phyloP scores from a whole-genome alignment of 2,888 invertebrate genomes.

The Erebia ligea region DNA sequence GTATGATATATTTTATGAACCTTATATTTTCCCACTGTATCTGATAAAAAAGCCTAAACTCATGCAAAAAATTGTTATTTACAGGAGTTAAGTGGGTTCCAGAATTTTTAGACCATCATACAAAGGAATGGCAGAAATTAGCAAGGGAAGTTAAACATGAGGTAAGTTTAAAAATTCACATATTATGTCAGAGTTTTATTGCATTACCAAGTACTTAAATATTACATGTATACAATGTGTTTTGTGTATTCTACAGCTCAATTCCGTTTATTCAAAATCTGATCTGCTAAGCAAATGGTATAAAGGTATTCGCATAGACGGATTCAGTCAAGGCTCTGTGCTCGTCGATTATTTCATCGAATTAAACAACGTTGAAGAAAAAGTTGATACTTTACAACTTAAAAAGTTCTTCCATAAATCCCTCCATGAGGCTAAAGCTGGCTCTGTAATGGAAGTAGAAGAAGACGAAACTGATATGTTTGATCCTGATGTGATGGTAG shows the following conservation, averaged over 20 bases:
- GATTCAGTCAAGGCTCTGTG: slow-evolving; percentile 93
- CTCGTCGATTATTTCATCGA: slow-evolving; percentile 95
- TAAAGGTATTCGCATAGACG: slow-evolving; percentile 92
- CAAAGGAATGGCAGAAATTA: slow-evolving; percentile 92
- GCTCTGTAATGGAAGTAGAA: slow-evolving; percentile 65
- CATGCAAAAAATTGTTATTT: slow-evolving; percentile 5
- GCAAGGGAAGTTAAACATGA: slow-evolving; percentile 92
- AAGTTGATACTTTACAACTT: slow-evolving; percentile 88
- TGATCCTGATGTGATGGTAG: slow-evolving; percentile 73
- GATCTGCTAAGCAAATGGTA: slow-evolving; percentile 90
- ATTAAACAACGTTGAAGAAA: slow-evolving; percentile 88
- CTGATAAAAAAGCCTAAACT: background rate
- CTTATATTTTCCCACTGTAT: background rate
- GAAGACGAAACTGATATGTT: slow-evolving; percentile 56
- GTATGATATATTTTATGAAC: background rate
- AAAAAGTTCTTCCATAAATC: slow-evolving; percentile 87
- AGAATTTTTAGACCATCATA: slow-evolving; percentile 92
- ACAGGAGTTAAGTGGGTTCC: slow-evolving; percentile 91
- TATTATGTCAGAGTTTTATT: background rate
- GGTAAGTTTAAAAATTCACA: slow-evolving; percentile 72
- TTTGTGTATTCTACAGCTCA: slow-evolving; percentile 84
- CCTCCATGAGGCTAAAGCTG: slow-evolving; percentile 78
- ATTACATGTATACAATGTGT: slow-evolving; percentile 11
- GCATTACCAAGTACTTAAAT: slow-evolving; percentile 1
- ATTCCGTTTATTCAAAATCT: slow-evolving; percentile 91